Evolutionary conservation across 1,140 invertebrate genomes (phyloP).

Genomic region (Magallana angulata): DNA sequence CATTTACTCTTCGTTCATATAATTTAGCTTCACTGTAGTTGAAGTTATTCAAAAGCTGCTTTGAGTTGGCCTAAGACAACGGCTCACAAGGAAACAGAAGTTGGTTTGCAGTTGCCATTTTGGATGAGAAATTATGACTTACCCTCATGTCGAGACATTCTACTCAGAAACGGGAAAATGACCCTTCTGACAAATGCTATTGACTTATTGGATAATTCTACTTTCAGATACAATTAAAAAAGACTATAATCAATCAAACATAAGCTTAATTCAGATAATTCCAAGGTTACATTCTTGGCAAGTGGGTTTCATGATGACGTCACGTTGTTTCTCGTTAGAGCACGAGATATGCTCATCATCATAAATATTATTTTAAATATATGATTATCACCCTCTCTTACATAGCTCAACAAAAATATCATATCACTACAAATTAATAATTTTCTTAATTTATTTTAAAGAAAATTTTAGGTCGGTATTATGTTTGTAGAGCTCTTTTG

Average conservation of each 20-base stretch:
- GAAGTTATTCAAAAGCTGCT: too few relatives aligned
- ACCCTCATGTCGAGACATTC: slow-evolving; percentile 92
- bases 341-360: neutral
- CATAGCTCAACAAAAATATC: neutral
- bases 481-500: neutral
- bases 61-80: neutral
- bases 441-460: neutral
- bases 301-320: slow-evolving; percentile 74
- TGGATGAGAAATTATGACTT: slow-evolving; percentile 76
- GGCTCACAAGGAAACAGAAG: slow-evolving; percentile 41
- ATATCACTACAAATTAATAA: neutral
- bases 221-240: slow-evolving; percentile 30
- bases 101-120: slow-evolving; percentile 59
- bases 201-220: slow-evolving; percentile 1
- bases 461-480: neutral
- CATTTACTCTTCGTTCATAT: too few relatives aligned
- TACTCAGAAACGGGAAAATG: slow-evolving; percentile 42
- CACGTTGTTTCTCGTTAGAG: slow-evolving; percentile 68
- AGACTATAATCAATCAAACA: neutral
- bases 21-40: too few relatives aligned
- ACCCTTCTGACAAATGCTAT: neutral
- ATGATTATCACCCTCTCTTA: neutral
- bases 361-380: neutral
- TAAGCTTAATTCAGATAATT: slow-evolving; percentile 47
- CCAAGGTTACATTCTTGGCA: slow-evolving; percentile 68